Conservation (phyloP, 2,888 invertebrate genomes). For the Glaucopsyche alexis region DNA sequence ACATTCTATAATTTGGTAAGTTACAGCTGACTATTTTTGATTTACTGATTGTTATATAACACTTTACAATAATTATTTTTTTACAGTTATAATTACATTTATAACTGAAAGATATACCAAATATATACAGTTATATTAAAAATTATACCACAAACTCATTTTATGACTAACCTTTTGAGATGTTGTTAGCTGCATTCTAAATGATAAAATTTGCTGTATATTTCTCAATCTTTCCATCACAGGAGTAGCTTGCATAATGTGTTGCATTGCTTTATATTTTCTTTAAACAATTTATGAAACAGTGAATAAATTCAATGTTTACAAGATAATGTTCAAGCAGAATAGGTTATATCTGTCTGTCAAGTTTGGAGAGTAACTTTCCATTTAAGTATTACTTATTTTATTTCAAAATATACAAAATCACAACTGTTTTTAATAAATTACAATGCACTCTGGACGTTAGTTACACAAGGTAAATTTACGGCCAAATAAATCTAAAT, state of each 20-base stretch:
- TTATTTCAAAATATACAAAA: not conserved
- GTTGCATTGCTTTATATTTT: conserved; percentile 57
- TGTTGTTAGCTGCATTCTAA: conserved; percentile 80
- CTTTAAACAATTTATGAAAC: conserved; percentile 33
- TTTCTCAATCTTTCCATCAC: conserved; percentile 77
- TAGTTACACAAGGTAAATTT: not conserved
- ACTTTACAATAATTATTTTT: not conserved
- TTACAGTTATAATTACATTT: too few species aligned
- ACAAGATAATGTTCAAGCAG: conserved; percentile 28
- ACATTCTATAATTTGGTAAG: not conserved
- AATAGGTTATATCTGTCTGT: conserved; percentile 50
- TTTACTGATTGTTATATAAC: not conserved
- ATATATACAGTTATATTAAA: conserved; percentile 30
- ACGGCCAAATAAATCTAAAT: not conserved
- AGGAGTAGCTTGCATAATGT: conserved; percentile 78
- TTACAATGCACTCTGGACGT: not conserved
- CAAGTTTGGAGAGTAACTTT: conserved; percentile 37
- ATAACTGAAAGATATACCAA: not conserved
- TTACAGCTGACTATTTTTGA: not conserved
- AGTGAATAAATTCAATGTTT: conserved; percentile 32
- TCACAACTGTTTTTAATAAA: not conserved
- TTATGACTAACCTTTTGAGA: conserved; percentile 83
- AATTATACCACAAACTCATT: conserved; percentile 25
- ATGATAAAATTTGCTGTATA: conserved; percentile 70
- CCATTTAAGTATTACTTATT: not conserved